Evolutionary conservation across 2,797 vertebrate genomes (phyloP).

Genomic region (Furcifer pardalis): DNA sequence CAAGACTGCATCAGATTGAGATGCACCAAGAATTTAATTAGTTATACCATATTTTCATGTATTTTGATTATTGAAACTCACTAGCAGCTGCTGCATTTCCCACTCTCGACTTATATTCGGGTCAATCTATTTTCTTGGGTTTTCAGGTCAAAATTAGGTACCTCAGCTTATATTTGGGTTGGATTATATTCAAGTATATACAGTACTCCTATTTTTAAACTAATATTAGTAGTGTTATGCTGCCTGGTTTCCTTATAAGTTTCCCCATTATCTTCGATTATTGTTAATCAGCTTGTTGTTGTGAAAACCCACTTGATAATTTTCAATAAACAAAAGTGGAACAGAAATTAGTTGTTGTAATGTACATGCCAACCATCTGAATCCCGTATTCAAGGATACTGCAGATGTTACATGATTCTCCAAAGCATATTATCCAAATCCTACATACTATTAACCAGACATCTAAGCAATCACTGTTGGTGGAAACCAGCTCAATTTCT

Average conservation of each 20-base stretch:
- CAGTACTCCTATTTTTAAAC: too few relatives aligned
- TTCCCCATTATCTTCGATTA: background rate
- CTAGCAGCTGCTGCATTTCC: too few relatives aligned
- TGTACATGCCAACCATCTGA: background rate
- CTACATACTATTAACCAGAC: background rate
- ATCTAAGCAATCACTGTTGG: background rate
- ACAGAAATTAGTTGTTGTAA: background rate
- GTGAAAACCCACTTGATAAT: background rate
- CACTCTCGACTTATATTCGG: too few relatives aligned
- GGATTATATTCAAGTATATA: too few relatives aligned
- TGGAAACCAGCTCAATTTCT: background rate
- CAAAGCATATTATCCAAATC: too few relatives aligned
- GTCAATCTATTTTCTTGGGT: too few relatives aligned
- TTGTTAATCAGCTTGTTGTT: background rate
- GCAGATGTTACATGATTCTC: background rate
- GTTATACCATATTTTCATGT: too few relatives aligned
- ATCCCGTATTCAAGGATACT: background rate
- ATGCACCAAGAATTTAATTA: too few relatives aligned
- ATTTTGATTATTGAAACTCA: too few relatives aligned
- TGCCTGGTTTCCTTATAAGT: background rate
- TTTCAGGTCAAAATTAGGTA: too few relatives aligned
- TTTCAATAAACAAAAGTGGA: background rate
- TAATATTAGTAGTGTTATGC: background rate
- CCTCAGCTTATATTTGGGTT: too few relatives aligned
- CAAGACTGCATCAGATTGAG: too few relatives aligned